These are phyloP conservation scores for Elephantulus edwardii DNA, from an alignment of 2,113 vertebrate genomes.

Conservation along the genomic window DNA sequence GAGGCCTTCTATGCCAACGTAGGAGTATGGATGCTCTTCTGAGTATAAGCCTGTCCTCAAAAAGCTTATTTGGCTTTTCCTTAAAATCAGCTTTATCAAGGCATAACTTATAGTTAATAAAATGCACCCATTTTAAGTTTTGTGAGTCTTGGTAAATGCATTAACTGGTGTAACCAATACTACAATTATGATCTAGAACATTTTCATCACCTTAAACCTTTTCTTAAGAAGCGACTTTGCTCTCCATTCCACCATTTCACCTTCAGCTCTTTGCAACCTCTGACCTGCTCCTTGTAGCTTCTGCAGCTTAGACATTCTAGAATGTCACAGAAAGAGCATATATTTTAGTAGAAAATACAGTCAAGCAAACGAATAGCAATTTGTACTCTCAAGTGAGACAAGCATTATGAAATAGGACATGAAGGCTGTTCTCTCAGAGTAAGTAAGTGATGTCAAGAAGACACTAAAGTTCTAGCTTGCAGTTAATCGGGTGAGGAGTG, in stretches of 20 bases:
- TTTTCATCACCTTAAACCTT: background rate
- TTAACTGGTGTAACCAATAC: background rate
- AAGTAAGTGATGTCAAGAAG: background rate
- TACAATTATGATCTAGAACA: background rate
- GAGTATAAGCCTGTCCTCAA: background rate
- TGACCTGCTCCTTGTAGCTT: background rate
- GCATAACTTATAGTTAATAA: background rate
- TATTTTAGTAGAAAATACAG: background rate
- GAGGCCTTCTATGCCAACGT: too few relatives aligned
- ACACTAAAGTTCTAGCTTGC: background rate
- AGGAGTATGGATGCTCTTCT: background rate
- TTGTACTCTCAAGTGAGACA: background rate
- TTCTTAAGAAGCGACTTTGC: background rate
- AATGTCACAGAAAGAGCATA: background rate
- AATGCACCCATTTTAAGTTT: background rate
- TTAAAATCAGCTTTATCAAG: conserved; percentile 21
- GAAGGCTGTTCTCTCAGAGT: background rate
- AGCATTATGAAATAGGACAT: background rate
- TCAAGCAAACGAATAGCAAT: background rate
- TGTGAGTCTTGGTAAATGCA: background rate
- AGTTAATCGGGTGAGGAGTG: background rate
- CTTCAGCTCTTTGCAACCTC: background rate
- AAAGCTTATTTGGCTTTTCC: background rate
- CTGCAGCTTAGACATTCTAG: background rate
- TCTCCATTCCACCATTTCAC: background rate